These are phyloP conservation scores for Gambusia yucatana DNA, from an alignment of 2,797 vertebrate species.

Conservation along the genomic window DNA sequence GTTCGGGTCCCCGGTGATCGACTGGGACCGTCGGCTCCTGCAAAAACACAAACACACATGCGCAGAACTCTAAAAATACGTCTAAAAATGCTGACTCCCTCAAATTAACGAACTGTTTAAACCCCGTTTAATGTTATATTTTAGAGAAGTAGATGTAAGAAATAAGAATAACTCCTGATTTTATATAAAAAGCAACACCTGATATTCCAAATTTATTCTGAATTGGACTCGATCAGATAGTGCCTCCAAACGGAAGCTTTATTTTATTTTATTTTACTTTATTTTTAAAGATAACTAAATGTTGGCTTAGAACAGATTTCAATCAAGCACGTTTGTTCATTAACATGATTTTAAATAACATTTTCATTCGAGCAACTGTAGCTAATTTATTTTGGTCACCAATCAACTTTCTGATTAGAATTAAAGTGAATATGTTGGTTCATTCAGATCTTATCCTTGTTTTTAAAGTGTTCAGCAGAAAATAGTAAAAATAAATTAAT, in stretches of 20 bases:
- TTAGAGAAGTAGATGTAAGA: neutral
- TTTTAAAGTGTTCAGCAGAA: neutral
- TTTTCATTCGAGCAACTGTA: neutral
- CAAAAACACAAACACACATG: neutral
- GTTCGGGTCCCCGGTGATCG: slow-evolving; percentile 35
- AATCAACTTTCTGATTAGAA: neutral
- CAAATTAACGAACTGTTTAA: neutral
- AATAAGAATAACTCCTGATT: neutral
- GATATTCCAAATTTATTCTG: neutral
- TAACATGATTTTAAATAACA: neutral
- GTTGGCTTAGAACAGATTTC: neutral
- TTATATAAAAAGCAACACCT: neutral
- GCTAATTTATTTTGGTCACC: neutral
- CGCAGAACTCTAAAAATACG: neutral
- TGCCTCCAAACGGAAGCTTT: neutral
- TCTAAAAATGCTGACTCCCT: neutral
- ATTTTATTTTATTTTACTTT: neutral
- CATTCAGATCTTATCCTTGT: neutral
- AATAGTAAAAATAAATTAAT: neutral
- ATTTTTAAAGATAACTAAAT: neutral
- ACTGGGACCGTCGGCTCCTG: slow-evolving; percentile 4
- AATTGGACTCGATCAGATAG: neutral
- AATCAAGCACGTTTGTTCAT: neutral
- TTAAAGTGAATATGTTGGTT: neutral
- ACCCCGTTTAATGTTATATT: neutral